Evolutionary conservation across 2,888 invertebrate genomes (phyloP).

Genomic region (Mellilla xanthometata): DNA sequence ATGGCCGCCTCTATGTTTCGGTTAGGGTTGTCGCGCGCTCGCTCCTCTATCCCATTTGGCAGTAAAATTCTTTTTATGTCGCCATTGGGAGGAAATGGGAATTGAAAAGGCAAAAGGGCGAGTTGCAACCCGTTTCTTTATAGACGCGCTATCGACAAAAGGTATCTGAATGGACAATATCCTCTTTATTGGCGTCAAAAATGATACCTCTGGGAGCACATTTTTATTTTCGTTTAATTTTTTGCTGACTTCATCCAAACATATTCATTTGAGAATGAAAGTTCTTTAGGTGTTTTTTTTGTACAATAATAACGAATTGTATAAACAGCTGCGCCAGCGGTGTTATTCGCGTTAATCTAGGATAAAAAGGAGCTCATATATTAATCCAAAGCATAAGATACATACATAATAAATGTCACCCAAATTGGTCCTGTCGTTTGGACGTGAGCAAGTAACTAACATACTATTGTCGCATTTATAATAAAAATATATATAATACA

Average conservation of each 20-base stretch:
- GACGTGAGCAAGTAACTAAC: too few relatives aligned
- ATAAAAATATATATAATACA: too few relatives aligned
- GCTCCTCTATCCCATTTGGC: constrained; percentile 5
- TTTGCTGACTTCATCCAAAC: neutral
- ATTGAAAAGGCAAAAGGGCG: constrained; percentile 9
- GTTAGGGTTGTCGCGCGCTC: constrained; percentile 12
- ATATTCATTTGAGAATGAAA: too few relatives aligned
- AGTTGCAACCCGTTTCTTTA: constrained; percentile 6
- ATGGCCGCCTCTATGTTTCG: constrained; percentile 43
- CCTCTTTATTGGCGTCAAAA: neutral
- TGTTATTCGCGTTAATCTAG: too few relatives aligned
- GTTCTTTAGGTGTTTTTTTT: too few relatives aligned
- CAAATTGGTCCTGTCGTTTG: too few relatives aligned
- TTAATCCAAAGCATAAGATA: too few relatives aligned
- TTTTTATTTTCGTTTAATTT: neutral
- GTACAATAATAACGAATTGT: too few relatives aligned
- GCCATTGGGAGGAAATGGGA: constrained; percentile 9
- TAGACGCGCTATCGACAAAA: constrained; percentile 1
- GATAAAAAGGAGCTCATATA: too few relatives aligned
- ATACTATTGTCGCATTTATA: too few relatives aligned
- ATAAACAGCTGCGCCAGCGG: too few relatives aligned
- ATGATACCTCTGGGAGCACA: neutral
- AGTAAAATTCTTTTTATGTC: constrained; percentile 8
- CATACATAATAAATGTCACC: too few relatives aligned
- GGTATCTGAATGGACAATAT: neutral